These are phyloP conservation scores for Rhinella marina DNA, from an alignment of 2,797 vertebrate genomes.

Conservation along the genomic window DNA sequence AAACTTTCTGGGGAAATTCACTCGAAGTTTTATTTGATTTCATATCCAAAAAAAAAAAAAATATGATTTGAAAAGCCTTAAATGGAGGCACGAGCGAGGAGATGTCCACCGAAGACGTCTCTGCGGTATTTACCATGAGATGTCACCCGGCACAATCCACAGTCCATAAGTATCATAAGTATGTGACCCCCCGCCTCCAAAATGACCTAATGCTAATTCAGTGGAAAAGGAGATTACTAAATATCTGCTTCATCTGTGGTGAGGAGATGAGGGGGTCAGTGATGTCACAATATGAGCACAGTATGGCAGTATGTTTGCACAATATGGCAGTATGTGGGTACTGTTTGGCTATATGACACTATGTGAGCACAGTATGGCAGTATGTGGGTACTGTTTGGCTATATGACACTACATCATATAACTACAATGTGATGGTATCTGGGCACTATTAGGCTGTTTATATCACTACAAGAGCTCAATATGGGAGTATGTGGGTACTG, in stretches of 20 bases:
- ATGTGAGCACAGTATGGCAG: not conserved
- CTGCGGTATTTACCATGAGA: not conserved
- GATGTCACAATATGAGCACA: too few species aligned
- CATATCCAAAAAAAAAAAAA: not conserved
- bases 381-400: not conserved
- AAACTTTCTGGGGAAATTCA: not conserved
- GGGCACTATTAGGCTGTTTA: too few species aligned
- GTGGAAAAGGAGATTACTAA: not conserved
- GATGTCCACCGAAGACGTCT: not conserved
- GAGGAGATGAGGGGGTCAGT: too few species aligned
- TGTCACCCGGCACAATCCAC: not conserved
- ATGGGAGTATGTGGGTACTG: not conserved
- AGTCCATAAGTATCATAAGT: not conserved
- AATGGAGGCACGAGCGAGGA: not conserved
- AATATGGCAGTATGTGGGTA: not conserved
- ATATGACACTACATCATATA: too few species aligned
- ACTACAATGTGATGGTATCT: too few species aligned
- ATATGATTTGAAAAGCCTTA: not conserved
- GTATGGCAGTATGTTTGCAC: too few species aligned
- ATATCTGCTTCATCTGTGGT: not conserved
- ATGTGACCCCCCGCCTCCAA: not conserved
- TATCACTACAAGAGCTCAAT: not conserved
- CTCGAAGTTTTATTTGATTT: not conserved
- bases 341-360: not conserved
- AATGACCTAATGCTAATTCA: not conserved